Evolutionary conservation across 2,113 vertebrate genomes (phyloP).

Genomic region (Megatriorchis doriae): DNA sequence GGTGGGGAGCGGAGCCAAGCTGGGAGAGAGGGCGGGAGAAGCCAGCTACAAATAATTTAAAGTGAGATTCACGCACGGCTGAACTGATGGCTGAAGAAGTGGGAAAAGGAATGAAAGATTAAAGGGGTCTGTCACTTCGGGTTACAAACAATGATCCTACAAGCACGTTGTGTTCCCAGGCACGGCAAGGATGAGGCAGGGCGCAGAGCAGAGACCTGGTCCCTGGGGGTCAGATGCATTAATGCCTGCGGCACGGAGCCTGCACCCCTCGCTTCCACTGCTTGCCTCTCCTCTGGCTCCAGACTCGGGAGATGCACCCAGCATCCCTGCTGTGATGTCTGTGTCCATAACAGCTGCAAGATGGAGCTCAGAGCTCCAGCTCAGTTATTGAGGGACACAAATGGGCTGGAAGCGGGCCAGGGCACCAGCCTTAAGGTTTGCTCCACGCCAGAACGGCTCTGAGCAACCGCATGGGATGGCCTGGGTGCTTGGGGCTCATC

Average conservation of each 20-base stretch:
- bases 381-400: background rate
- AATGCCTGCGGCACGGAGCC: background rate
- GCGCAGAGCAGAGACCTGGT: constrained; percentile 71
- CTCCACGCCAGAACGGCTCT: background rate
- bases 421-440: background rate
- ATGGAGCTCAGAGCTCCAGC: background rate
- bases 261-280: background rate
- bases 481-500: background rate
- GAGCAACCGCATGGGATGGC: background rate
- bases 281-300: background rate
- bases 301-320: background rate
- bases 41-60: constrained; percentile 85
- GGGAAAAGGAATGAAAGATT: constrained; percentile 91
- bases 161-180: constrained; percentile 76
- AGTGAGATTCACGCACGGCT: constrained; percentile 77
- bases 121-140: constrained; percentile 87
- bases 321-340: background rate
- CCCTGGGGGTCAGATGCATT: constrained; percentile 61
- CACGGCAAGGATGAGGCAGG: constrained; percentile 75
- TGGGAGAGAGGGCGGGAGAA: background rate
- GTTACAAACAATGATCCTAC: constrained; percentile 79
- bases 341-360: background rate
- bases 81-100: constrained; percentile 86
- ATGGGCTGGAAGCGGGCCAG: background rate
- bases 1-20: background rate